These are phyloP conservation scores for Phenganax marumi DNA, from an alignment of 92 coral and sea anemone genomes.

Conservation along the genomic window DNA sequence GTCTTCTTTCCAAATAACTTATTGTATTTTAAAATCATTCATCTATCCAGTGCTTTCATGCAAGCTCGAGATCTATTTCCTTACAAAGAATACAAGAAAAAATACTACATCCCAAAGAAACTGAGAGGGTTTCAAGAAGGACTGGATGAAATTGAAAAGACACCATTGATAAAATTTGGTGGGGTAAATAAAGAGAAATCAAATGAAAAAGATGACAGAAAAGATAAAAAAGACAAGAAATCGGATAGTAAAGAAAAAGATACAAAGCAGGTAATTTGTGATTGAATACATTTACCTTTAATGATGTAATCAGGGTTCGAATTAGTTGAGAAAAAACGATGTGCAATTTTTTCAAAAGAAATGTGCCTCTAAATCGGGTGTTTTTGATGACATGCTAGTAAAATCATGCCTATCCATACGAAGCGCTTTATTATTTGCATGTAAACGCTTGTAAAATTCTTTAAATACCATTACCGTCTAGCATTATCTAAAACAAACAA, in stretches of 20 bases:
- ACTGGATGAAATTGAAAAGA: conserved; percentile 76
- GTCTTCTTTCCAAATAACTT: not conserved
- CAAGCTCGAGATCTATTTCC: conserved; percentile 81
- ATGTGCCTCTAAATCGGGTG: no score
- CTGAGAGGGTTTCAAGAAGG: conserved; percentile 82
- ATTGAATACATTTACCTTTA: not conserved
- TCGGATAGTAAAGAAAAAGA: not conserved
- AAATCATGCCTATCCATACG: no score
- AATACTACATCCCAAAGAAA: conserved; percentile 43
- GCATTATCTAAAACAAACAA: no score
- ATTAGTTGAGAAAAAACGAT: no score
- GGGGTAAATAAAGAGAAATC: conserved; percentile 60
- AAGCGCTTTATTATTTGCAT: no score
- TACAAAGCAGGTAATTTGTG: not conserved
- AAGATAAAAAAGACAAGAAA: not conserved
- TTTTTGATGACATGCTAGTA: no score
- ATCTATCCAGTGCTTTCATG: conserved; percentile 77
- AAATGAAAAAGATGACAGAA: conserved; percentile 32
- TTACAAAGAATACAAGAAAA: conserved; percentile 74
- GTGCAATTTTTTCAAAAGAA: no score
- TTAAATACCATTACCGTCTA: no score
- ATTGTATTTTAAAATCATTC: not conserved
- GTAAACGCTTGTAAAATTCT: no score
- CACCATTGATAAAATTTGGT: conserved; percentile 86
- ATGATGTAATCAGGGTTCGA: not conserved